These are phyloP conservation scores for Drosophila nannoptera DNA, from an alignment of 1,140 invertebrate genomes.

Conservation along the genomic window DNA sequence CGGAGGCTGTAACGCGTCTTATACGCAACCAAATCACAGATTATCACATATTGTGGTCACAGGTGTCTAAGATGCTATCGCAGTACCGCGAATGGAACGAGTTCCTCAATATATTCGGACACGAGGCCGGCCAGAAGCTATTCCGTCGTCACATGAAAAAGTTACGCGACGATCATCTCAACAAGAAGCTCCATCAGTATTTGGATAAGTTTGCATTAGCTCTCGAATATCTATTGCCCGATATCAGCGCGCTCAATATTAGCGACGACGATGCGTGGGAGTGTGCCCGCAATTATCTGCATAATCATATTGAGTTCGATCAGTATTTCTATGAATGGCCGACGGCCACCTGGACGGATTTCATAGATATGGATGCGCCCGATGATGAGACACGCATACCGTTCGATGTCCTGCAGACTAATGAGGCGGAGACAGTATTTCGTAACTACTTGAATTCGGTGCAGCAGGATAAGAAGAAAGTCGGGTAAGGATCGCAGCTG, in stretches of 20 bases:
- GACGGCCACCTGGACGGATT: constrained; percentile 89
- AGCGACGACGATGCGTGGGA: constrained; percentile 88
- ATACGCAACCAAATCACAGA: constrained; percentile 89
- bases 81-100: constrained; percentile 93
- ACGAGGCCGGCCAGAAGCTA: constrained; percentile 89
- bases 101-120: constrained; percentile 92
- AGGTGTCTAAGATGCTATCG: constrained; percentile 90
- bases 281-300: constrained; percentile 89
- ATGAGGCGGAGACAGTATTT: constrained; percentile 94
- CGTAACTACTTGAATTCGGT: constrained; percentile 94
- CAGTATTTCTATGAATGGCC: constrained; percentile 93
- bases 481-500: constrained; percentile 85
- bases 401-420: constrained; percentile 92
- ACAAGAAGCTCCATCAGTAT: constrained; percentile 88
- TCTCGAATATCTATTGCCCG: constrained; percentile 90
- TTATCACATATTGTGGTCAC: constrained; percentile 91
- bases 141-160: constrained; percentile 91
- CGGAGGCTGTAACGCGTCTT: constrained; percentile 91
- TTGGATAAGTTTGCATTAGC: constrained; percentile 89
- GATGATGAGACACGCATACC: constrained; percentile 89
- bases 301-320: constrained; percentile 92
- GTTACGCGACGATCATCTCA: constrained; percentile 91
- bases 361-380: constrained; percentile 81
- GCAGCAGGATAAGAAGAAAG: constrained; percentile 92
- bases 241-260: constrained; percentile 84